Evolutionary conservation across 2,797 vertebrate genomes (phyloP), one percentile per base, ranked within the genome.

Genomic region (Crocodylus rhombifer): DNA sequence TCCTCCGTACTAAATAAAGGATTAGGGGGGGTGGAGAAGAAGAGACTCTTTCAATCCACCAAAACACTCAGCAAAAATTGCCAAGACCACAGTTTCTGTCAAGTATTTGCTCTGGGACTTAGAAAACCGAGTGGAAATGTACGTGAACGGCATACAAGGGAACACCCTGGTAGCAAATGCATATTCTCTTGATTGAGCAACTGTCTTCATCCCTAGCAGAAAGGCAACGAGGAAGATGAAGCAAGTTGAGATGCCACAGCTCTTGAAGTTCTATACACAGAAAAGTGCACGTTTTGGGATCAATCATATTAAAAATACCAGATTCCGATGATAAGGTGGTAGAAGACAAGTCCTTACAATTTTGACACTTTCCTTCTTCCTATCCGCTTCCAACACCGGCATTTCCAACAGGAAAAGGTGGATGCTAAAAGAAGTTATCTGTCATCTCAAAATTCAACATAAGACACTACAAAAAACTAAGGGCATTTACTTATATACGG

Each of bases 121-220:
- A 95, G 71, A 93, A 96, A 96, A 92, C 2, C 92, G 33, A 96
- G 88, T 42, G 95, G 91, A 95, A 91, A 93, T 73, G 62, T 84
- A 93, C 92, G 75, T 26, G 90, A 96, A 95, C 84, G 95, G 87
- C 74, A 86, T 16, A 51, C 67, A 87, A 87, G 82, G 89, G 67
- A 96, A 94, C 76, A 91, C 76, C 81, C 56, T 61, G 93, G 86
- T 93, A 96, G 90, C 77, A 96, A 91, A 94, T 89, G 80, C 63
- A 61, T 82, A 67, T 81, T 84, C 82, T 14, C 51, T 61, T 30
- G 82, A 80, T 79, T 92, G 84, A 96, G 90, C 77, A 90, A 61
- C 69, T n/a, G 86, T 33, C 56, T 61, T 89, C 91, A 91, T 85
- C 82, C 77, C 81, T 13, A 90, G 84, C 51, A 86, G 56, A 14